Percentiles rank a stretch among this genome's conserved stretches.
Conservation (phyloP, 2,888 invertebrate species). For the Merodon equestris region DNA sequence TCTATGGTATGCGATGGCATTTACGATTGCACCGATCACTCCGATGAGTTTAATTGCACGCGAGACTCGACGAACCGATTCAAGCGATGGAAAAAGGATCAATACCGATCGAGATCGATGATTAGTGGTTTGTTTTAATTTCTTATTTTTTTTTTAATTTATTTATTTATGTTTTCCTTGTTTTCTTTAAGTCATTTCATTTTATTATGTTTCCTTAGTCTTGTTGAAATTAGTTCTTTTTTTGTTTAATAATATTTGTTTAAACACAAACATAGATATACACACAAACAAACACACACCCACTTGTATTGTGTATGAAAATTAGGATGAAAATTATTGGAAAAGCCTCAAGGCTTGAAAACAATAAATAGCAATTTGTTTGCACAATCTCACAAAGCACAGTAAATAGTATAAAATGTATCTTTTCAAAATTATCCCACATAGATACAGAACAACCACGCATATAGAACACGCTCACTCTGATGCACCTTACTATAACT, state of each 20-base stretch:
- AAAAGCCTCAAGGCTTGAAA: neutral
- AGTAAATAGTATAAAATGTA: conserved; percentile 18
- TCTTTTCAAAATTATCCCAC: neutral
- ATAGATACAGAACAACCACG: conserved; percentile 13
- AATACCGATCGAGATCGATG: conserved; percentile 63
- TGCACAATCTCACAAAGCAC: conserved; percentile 30
- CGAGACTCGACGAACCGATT: conserved; percentile 70
- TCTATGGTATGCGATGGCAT: conserved; percentile 81
- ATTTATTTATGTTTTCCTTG: conserved; percentile 39
- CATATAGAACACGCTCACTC: conserved; percentile 28
- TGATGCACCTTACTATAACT: too few relatives aligned
- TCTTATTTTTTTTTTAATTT: conserved; percentile 44
- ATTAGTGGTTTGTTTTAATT: conserved; percentile 77
- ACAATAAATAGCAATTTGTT: neutral
- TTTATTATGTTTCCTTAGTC: conserved; percentile 20
- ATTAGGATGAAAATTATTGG: neutral
- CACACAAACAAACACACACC: too few relatives aligned
- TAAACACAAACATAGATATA: too few relatives aligned
- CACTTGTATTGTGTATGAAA: too few relatives aligned
- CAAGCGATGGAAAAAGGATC: conserved; percentile 77
- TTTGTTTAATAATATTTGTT: conserved; percentile 14
- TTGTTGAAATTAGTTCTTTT: conserved; percentile 8
- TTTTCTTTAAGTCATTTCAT: conserved; percentile 48
- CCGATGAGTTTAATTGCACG: conserved; percentile 83
- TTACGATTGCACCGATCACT: conserved; percentile 81